A percentile compares a stretch with the other conserved stretches of the same genome.
Evolutionary conservation across 2,888 invertebrate species (phyloP).

Genomic region (Drosophila pseudotakahashii): DNA sequence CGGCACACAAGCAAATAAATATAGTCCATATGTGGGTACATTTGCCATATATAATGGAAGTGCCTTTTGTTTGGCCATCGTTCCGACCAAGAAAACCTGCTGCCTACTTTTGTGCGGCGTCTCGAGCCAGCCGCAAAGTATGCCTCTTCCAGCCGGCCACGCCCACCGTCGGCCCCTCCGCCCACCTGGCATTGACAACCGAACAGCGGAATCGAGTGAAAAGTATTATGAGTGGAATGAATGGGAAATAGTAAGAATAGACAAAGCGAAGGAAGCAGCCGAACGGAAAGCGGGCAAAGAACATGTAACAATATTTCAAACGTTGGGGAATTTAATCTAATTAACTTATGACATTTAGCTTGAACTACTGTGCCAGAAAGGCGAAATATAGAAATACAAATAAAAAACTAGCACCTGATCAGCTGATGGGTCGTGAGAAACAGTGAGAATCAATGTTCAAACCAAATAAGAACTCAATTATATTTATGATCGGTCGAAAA

Average conservation of each 20-base stretch:
- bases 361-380: conserved; percentile 76
- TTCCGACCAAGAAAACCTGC: conserved; percentile 9
- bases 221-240: conserved; percentile 24
- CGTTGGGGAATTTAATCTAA: conserved; percentile 68
- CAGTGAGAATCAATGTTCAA: not conserved
- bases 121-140: conserved; percentile 64
- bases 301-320: conserved; percentile 48
- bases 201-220: conserved; percentile 34
- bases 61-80: conserved; percentile 36
- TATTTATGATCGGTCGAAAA: no score
- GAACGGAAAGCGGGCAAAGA: conserved; percentile 9
- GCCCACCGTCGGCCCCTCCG: conserved; percentile 41
- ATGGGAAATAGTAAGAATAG: conserved; percentile 37
- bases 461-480: no score
- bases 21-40: not conserved
- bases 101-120: conserved; percentile 64
- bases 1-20: not conserved
- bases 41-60: conserved; percentile 9
- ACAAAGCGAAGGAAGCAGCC: conserved; percentile 17
- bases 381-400: conserved; percentile 17
- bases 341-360: conserved; percentile 76
- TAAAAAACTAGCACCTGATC: conserved; percentile 12
- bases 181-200: conserved; percentile 76
- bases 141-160: conserved; percentile 44
- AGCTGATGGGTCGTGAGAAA: conserved; percentile 23